Base-by-base conservation (phyloP, 2,797 vertebrate species). In the Eremophila alpestris region DNA sequence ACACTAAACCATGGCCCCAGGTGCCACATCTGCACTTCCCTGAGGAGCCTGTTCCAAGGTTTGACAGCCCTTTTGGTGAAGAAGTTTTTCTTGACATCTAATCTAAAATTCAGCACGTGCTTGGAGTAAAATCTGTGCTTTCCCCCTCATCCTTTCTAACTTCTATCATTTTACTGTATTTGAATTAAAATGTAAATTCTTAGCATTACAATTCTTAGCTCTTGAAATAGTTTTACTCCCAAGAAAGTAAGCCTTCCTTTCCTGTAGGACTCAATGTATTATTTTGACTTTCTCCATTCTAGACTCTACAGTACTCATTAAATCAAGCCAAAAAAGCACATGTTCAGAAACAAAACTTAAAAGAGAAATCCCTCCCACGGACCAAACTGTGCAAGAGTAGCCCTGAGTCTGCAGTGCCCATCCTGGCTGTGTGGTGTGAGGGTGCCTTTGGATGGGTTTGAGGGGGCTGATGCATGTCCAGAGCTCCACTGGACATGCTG, bases 201-300 rank as follows among this genome's bases (percentile, higher is more conserved):
- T n/a, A n/a, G 88, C 69, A 55, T 77, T 55, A 74, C 55, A 91
- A 5, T 56, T 24, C 65, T 89, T 75, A 94, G 73, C n/a, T 88
- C 69, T 74, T 75, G 26, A 89, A 85, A 81, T 51, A 83, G 52
- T 81, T 83, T 84, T 38, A 77, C 30, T 81, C 46, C 43, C 76
- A 59, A 83, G 75, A 94, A 85, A 92, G 49, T 5, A 81, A 74
- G 40, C 24, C 43, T 79, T 76, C 76, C 74, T 87, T 85, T 93
- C 38, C 70, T 62, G 34, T 60, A 63, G 67, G 52, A 76, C 63
- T 88, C 24, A 0, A 49, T 0, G 0, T 54, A 40, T 32, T 84
- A 80, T 94, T 96, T 90, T 83, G 11, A 70, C n/a, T 91, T 91
- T 79, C 74, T 64, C 69, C 16, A 9, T 78, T 69, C 77, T 49